Conservation (phyloP, 2,113 vertebrate species). For the Addax nasomaculatus region DNA sequence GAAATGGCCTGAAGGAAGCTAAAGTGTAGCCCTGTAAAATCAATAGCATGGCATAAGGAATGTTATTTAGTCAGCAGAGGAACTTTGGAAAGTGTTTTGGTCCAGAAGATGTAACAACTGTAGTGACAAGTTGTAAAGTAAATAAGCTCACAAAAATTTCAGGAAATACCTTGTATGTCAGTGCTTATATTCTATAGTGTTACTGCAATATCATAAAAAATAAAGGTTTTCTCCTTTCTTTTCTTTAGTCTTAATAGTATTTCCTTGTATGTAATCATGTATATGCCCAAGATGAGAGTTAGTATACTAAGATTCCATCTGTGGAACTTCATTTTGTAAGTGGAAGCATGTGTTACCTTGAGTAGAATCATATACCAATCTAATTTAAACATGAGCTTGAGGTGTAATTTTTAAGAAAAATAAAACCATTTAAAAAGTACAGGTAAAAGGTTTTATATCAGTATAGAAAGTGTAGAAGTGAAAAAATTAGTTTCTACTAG, state of each 20-base stretch:
- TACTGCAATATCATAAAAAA: not conserved
- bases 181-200: not conserved
- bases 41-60: constrained; percentile 16
- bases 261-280: not conserved
- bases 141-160: not conserved
- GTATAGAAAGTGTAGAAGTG: not conserved
- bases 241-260: not conserved
- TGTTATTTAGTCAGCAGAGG: not conserved
- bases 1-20: constrained; percentile 39
- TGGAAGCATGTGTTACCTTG: not conserved
- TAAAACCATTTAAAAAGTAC: not conserved
- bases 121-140: not conserved
- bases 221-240: not conserved
- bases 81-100: not conserved
- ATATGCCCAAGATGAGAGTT: not conserved
- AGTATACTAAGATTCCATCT: not conserved
- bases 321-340: not conserved
- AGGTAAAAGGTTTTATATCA: not conserved
- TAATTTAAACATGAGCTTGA: not conserved
- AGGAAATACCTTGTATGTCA: not conserved
- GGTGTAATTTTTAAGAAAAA: not conserved
- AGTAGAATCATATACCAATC: not conserved
- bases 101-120: not conserved
- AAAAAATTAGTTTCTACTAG: not conserved
- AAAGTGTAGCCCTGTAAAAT: constrained; percentile 28